Conservation (phyloP, 2,113 vertebrate genomes). For the Pseudonaja textilis region DNA sequence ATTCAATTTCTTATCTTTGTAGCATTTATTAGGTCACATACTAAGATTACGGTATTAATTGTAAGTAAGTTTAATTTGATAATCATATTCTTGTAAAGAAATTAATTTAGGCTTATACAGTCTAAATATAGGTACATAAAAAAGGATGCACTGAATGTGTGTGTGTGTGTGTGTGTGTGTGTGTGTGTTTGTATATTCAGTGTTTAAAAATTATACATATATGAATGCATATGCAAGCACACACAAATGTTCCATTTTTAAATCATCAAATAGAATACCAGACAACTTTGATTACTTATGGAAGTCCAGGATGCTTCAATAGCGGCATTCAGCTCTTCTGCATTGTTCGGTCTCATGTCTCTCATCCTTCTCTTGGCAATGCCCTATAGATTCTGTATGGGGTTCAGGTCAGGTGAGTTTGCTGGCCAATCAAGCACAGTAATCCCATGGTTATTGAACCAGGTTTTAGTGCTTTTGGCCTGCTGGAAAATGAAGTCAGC, state of each 20-base stretch:
- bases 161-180: not conserved
- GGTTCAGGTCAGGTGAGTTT: too few species aligned
- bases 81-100: not conserved
- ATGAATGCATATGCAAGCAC: not conserved
- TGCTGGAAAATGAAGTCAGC: too few species aligned
- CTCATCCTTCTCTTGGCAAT: too few species aligned
- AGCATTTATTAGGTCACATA: constrained; percentile 6
- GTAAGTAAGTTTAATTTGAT: not conserved
- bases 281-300: not conserved
- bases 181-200: not conserved
- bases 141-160: not conserved
- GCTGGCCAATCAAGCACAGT: too few species aligned
- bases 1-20: not conserved
- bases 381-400: too few species aligned
- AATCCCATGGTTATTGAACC: too few species aligned
- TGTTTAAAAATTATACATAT: not conserved
- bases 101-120: not conserved
- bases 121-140: not conserved
- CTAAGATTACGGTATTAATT: not conserved
- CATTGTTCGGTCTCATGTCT: too few species aligned
- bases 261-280: not conserved
- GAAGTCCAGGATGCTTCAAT: too few species aligned
- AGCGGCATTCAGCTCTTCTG: too few species aligned
- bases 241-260: not conserved
- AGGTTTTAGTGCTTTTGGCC: too few species aligned